Evolutionary conservation across 2,888 invertebrate genomes (phyloP), one percentile per base, ranked within the genome.

Genomic region (Sinopyrophorus schimmeli): DNA sequence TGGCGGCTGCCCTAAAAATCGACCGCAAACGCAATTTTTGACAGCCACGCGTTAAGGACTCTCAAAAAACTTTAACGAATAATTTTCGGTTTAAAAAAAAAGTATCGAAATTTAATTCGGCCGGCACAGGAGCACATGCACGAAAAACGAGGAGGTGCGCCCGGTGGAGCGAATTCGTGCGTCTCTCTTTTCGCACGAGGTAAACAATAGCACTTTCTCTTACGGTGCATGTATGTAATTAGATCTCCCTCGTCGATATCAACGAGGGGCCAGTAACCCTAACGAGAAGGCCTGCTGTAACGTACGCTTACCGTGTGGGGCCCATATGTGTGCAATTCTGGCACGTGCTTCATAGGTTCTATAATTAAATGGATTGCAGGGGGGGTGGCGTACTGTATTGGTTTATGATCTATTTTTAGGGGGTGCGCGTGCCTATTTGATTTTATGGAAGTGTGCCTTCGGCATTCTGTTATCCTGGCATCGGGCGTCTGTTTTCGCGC

Each of bases 381-480:
- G 58, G 54, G 60, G 60, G n/a, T n/a, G 56, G 54, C 50, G 57
- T 60, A 53, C 48, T 32, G 40, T 60, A 62, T 59, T 54, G 53
- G 57, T 58, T 57, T 46, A 53, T 61, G 61, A 65, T 66, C 67
- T 68, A 68, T 67, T 68, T 67, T 66, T 66, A 66, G 65, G 64
- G 65, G 65, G 55, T 55, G 60, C 61, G 53, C 60, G 60, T 62
- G 64, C 61, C 53, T 49, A 50, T 47, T 58, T 47, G 47, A 59
- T 49, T 44, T 37, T 9, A 39, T 37, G n/a, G n/a, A n/a, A n/a
- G n/a, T n/a, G 53, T 41, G 44, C 50, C 43, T 47, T 37, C 32
- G 9, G 48, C 43, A 50, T 59, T 49, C 60, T 69, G 67, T 55
- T 58, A 48, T 46, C 67, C 68, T 70, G 66, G 46, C 65, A 66